Evolutionary conservation across 2,113 vertebrate species (phyloP).

Genomic region (Scophthalmus maximus): DNA sequence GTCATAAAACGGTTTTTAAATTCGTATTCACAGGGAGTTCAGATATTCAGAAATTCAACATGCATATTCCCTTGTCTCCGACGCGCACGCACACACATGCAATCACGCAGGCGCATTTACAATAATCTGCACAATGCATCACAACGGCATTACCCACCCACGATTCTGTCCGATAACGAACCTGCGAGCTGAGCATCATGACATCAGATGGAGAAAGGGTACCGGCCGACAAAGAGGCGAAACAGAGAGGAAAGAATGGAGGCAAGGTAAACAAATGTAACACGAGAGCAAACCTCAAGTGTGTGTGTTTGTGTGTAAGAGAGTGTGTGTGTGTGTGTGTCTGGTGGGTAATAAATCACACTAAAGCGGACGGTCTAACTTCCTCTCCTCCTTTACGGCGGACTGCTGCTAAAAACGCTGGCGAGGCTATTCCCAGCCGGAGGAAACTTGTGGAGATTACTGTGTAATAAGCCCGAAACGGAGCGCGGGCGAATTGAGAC

Average conservation of each 20-base stretch:
- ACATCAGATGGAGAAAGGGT: constrained; percentile 50
- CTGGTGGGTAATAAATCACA: constrained; percentile 66
- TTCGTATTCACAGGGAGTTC: constrained; percentile 57
- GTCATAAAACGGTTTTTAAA: constrained; percentile 53
- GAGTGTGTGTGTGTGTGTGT: background rate
- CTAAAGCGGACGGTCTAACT: constrained; percentile 54
- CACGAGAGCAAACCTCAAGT: constrained; percentile 42
- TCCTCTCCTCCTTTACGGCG: constrained; percentile 29
- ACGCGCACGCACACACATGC: background rate
- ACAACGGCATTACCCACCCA: too few species aligned
- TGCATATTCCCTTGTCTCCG: constrained; percentile 44
- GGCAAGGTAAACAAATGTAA: constrained; percentile 69
- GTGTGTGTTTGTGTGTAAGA: background rate
- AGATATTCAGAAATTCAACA: constrained; percentile 64
- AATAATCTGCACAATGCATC: constrained; percentile 34
- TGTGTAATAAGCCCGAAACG: constrained; percentile 73
- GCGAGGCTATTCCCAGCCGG: constrained; percentile 67
- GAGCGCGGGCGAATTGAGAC: constrained; percentile 71
- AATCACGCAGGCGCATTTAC: too few species aligned
- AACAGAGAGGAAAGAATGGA: constrained; percentile 36
- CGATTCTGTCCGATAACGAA: constrained; percentile 35
- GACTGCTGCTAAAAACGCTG: constrained; percentile 59
- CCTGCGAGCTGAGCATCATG: constrained; percentile 26
- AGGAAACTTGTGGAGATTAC: constrained; percentile 73
- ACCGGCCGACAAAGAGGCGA: constrained; percentile 28